Evolutionary conservation across 2,797 vertebrate genomes (phyloP).

Genomic region (Alca torda): DNA sequence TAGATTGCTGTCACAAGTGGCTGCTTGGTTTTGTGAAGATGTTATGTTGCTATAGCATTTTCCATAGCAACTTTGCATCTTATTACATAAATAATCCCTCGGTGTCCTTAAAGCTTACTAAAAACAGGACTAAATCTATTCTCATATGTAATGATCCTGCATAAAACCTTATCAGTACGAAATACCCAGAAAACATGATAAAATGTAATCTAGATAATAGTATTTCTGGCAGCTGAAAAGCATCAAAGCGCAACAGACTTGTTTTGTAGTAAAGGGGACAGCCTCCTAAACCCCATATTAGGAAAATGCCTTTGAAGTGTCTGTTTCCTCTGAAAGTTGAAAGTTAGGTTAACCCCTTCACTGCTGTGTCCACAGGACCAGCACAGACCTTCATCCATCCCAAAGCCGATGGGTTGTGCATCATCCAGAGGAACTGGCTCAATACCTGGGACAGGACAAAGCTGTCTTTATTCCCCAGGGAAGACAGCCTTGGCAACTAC

Average conservation of each 20-base stretch:
- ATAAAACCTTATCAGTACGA: constrained; percentile 77
- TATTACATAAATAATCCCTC: constrained; percentile 82
- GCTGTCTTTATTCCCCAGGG: background rate
- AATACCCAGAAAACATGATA: constrained; percentile 72
- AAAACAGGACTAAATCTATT: constrained; percentile 79
- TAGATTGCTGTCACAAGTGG: constrained; percentile 82
- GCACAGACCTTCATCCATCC: background rate
- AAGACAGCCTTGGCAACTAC: background rate
- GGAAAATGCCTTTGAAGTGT: constrained; percentile 17
- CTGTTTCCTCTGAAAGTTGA: background rate
- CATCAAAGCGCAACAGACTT: background rate
- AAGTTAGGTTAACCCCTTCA: constrained; percentile 4
- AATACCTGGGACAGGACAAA: background rate
- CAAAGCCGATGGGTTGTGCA: accelerated
- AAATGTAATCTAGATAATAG: constrained; percentile 71
- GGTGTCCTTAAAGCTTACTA: constrained; percentile 79
- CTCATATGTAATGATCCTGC: constrained; percentile 74
- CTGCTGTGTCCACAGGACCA: background rate
- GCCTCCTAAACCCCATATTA: background rate
- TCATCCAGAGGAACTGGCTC: background rate
- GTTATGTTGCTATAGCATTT: constrained; percentile 82
- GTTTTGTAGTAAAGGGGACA: constrained; percentile 13
- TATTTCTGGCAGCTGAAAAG: constrained; percentile 48
- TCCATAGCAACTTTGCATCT: constrained; percentile 84
- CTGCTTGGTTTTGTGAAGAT: constrained; percentile 79